A percentile compares a stretch with the other conserved stretches of the same genome.
These are phyloP conservation scores for Hartigia nigra DNA, from an alignment of 2,888 invertebrate genomes.

Conservation along the genomic window DNA sequence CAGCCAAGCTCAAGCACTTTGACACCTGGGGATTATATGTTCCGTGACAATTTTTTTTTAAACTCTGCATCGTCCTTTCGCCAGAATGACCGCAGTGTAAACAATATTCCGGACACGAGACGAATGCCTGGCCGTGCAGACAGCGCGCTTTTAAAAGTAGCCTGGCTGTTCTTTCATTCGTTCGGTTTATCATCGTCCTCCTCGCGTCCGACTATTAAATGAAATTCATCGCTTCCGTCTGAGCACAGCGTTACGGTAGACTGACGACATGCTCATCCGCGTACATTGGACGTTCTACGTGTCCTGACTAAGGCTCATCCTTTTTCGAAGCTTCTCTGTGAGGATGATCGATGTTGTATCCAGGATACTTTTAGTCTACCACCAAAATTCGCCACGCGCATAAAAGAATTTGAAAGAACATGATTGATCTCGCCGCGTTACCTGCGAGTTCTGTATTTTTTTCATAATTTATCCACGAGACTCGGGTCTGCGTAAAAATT, in stretches of 20 bases:
- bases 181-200: neutral
- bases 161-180: neutral
- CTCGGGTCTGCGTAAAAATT: neutral
- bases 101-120: neutral
- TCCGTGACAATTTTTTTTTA: too few species aligned
- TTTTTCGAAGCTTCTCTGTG: neutral
- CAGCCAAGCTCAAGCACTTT: slow-evolving; percentile 23
- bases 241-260: neutral
- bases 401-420: neutral
- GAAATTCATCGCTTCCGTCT: neutral
- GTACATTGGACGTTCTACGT: neutral
- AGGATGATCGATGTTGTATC: neutral
- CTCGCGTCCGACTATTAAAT: neutral
- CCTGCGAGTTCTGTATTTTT: neutral
- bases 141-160: neutral
- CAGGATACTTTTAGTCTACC: neutral
- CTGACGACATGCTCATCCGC: neutral
- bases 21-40: slow-evolving; percentile 27
- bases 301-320: neutral
- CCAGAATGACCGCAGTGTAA: too few species aligned
- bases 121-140: neutral
- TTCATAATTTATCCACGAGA: neutral
- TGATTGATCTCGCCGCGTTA: neutral
- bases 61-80: too few species aligned
- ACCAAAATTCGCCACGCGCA: neutral